phyloP scores from a whole-genome alignment of 2,888 invertebrate species.

The Drosophila parthenogenetica region DNA sequence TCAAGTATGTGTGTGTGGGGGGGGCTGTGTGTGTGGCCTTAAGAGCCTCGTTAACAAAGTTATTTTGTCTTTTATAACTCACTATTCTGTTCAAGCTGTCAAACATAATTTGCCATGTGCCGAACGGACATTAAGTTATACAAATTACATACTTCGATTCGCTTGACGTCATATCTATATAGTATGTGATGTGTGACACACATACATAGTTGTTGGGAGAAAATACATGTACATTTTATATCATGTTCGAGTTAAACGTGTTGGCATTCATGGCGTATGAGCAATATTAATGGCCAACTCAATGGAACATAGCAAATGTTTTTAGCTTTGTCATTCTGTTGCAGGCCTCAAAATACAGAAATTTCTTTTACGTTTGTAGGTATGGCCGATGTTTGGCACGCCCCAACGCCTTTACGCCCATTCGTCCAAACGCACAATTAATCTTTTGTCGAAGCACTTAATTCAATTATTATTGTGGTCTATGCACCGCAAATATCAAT shows the following conservation, averaged over 20 bases:
- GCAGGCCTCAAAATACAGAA: constrained; percentile 39
- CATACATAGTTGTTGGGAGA: constrained; percentile 42
- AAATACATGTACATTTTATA: constrained; percentile 61
- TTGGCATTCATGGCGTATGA: constrained; percentile 70
- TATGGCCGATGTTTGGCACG: no score
- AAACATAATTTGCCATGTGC: constrained; percentile 77
- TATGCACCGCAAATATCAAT: constrained; percentile 70
- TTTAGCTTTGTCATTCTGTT: constrained; percentile 72
- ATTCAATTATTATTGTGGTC: constrained; percentile 58
- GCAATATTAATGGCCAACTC: constrained; percentile 51
- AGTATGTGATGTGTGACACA: constrained; percentile 36
- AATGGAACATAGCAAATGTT: constrained; percentile 23
- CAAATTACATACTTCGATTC: constrained; percentile 61
- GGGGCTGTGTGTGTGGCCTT: constrained; percentile 62
- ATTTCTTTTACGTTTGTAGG: background rate
- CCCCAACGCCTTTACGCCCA: no score
- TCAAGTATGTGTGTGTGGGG: constrained; percentile 3
- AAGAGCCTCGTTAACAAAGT: constrained; percentile 80
- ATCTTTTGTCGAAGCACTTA: constrained; percentile 72
- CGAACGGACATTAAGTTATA: constrained; percentile 59
- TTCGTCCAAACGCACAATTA: constrained; percentile 63
- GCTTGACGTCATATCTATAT: constrained; percentile 57
- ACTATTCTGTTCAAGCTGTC: constrained; percentile 63
- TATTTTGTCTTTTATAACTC: constrained; percentile 78
- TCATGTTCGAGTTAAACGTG: constrained; percentile 61